Evolutionary conservation across 1,140 invertebrate genomes (phyloP).

Genomic region (Wasmannia auropunctata): DNA sequence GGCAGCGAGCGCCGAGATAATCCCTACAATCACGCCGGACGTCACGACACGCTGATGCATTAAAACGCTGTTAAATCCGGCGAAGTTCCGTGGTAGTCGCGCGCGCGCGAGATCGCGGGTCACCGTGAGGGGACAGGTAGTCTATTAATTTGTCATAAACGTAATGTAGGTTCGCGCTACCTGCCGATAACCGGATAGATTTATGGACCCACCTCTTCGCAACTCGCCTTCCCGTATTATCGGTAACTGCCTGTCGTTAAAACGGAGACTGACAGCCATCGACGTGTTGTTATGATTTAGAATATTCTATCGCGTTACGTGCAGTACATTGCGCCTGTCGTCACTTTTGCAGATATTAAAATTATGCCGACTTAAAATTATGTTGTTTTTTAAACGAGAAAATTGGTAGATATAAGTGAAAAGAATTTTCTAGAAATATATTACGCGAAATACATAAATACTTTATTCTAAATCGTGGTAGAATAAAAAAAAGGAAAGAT

Average conservation of each 20-base stretch:
- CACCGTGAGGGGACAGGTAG: conserved; percentile 10
- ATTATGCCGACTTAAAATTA: not conserved
- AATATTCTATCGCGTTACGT: not conserved
- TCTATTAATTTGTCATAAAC: conserved; percentile 71
- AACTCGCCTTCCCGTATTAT: conserved; percentile 38
- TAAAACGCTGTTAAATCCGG: conserved; percentile 60
- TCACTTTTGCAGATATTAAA: not conserved
- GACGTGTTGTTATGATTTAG: conserved; percentile 27
- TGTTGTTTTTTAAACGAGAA: not conserved
- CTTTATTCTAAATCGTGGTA: not conserved
- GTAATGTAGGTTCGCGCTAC: conserved; percentile 21
- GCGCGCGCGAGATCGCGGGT: conserved; percentile 31
- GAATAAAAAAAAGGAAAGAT: not conserved
- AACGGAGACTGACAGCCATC: not conserved
- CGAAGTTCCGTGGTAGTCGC: not conserved
- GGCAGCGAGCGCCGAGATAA: conserved; percentile 58
- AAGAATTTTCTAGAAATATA: not conserved
- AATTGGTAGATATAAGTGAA: not conserved
- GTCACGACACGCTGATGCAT: conserved; percentile 52
- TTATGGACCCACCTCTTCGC: conserved; percentile 50
- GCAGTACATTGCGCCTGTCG: not conserved
- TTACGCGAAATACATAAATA: not conserved
- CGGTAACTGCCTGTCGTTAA: conserved; percentile 48
- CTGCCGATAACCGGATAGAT: conserved; percentile 49
- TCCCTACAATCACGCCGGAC: conserved; percentile 53